Conservation (phyloP, 2,113 vertebrate species). For the Strix aluco region DNA sequence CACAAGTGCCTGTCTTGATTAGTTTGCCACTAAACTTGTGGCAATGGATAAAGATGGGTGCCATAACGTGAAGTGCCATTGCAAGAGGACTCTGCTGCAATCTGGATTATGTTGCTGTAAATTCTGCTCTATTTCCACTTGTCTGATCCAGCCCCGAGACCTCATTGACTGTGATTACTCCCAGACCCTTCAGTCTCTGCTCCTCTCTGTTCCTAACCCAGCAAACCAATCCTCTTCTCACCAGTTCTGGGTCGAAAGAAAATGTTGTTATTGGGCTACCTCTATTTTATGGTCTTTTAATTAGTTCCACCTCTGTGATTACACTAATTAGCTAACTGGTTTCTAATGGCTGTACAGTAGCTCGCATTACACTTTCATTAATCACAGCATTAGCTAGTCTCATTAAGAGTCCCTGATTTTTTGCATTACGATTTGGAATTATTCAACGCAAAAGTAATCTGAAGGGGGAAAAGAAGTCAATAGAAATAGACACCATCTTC, state of each 20-base stretch:
- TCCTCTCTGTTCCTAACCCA: not conserved
- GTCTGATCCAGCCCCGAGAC: not conserved
- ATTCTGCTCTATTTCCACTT: not conserved
- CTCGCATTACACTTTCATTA: not conserved
- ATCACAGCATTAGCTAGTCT: not conserved
- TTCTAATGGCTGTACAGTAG: not conserved
- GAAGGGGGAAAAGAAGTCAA: not conserved
- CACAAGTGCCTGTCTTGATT: not conserved
- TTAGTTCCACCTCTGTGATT: conserved; percentile 61
- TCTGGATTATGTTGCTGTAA: not conserved
- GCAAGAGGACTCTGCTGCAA: not conserved
- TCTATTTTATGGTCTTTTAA: conserved; percentile 53
- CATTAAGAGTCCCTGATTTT: not conserved
- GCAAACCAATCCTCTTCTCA: not conserved
- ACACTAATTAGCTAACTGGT: conserved; percentile 37
- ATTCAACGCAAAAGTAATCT: conserved; percentile 14
- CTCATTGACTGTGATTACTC: not conserved
- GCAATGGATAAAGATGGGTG: not conserved
- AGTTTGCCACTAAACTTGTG: not conserved
- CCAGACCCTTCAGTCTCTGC: not conserved
- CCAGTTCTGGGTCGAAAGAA: not conserved
- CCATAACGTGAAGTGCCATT: accelerated
- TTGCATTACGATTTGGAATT: not conserved
- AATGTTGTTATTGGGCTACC: not conserved
- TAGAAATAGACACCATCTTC: not conserved